Evolutionary conservation across 92 coral and sea anemone genomes (phyloP), one percentile per base, ranked within the genome.

Genomic region (Palythoa grandis): DNA sequence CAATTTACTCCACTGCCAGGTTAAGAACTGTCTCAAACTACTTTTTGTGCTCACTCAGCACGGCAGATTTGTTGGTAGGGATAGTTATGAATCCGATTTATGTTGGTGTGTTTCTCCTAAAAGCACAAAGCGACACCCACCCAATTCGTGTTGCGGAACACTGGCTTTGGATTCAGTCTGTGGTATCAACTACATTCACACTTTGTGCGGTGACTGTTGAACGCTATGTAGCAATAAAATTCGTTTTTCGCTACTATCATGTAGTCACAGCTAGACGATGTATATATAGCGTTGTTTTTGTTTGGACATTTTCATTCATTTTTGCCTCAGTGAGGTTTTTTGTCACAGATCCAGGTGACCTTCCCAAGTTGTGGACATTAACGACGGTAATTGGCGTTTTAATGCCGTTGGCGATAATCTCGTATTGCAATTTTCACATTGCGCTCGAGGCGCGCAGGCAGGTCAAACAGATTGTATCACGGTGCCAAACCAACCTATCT

Each of bases 121-220:
- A 89, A 38, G 78, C 85, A 9, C 29, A 70, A 78, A 79, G 88
- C 37, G 92, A 89, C 29, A 79, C 73, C 67, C 74, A 79, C 20
- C 83, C 83, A 20, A 76, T 85, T 9, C 87, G 88, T 14, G 78
- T 85, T 10, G 83, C 75, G 13, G 85, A 87, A 29, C 95, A 93
- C 60, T 93, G 94, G 94, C 85, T 93, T 3, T 93, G 94, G 97
- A 89, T 93, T 40, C 95, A 93, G 60, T 89, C 92, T 19, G 88
- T 92, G 16, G 87, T 92, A n/a, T 83, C 93, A 5, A 88, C 97
- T 4, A 87, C 97, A 1, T 86, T 93, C 56, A 93, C 92, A 70
- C 86, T 93, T 38, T 91, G 94, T 68, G 93, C 97, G 13, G 97
- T 93, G 20, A 92, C 93, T 77, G 54, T 89, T 50, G 96, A 93